Percentiles rank a stretch among this genome's conserved stretches.
Conservation (phyloP, 2,113 vertebrate genomes). For the Plectropomus leopardus region DNA sequence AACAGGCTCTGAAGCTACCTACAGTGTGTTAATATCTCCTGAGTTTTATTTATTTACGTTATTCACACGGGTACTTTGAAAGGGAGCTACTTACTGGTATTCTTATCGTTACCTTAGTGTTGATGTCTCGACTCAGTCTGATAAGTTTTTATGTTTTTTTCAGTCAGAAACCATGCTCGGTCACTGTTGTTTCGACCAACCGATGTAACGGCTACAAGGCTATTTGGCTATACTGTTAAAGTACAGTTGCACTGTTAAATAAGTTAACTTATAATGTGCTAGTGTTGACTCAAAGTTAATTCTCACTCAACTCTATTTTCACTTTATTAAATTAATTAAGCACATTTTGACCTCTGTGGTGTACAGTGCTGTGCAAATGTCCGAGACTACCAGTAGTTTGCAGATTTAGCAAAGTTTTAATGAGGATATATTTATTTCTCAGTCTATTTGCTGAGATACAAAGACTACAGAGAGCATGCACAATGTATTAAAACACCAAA, state of each 20-base stretch:
- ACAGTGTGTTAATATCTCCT: background rate
- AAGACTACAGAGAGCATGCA: too few relatives aligned
- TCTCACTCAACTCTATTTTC: background rate
- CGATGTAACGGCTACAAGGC: background rate
- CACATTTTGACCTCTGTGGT: too few relatives aligned
- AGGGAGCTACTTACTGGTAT: background rate
- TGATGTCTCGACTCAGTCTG: background rate
- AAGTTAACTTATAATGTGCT: background rate
- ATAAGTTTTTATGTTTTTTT: background rate
- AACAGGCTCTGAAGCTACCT: conserved; percentile 9
- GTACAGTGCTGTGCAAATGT: too few relatives aligned
- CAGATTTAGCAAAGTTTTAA: too few relatives aligned
- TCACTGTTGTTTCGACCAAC: background rate
- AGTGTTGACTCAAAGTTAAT: background rate
- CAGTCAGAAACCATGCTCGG: background rate
- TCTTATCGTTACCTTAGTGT: background rate
- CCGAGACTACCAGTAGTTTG: too few relatives aligned
- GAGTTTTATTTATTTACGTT: too few relatives aligned
- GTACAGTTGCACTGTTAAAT: background rate
- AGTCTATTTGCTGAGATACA: too few relatives aligned
- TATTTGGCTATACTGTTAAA: background rate
- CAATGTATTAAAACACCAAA: too few relatives aligned
- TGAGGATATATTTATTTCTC: too few relatives aligned
- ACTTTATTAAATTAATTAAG: too few relatives aligned
- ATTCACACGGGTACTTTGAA: background rate